phyloP scores from a whole-genome alignment of 53 echinoderm and acorn worm species.

The Paracentrotus lividus region DNA sequence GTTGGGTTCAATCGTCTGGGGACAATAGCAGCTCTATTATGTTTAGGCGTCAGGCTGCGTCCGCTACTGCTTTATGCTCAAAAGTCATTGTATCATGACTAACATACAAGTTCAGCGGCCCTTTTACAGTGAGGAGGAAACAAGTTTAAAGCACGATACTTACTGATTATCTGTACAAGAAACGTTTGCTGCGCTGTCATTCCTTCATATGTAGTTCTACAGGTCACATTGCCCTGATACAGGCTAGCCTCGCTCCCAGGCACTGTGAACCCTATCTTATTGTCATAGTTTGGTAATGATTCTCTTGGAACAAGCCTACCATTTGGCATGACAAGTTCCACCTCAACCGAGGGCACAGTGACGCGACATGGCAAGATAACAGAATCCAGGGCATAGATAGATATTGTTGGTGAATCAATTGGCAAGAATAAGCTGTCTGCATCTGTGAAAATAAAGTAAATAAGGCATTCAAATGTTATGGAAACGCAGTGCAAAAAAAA shows the following conservation, averaged over 20 bases:
- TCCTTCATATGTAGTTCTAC: background rate
- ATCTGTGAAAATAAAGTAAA: background rate
- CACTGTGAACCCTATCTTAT: conserved; percentile 18
- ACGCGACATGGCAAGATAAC: conserved; percentile 69
- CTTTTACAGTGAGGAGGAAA: no score
- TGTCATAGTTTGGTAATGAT: background rate
- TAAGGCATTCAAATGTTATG: background rate
- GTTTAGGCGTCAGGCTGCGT: no score
- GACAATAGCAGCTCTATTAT: no score
- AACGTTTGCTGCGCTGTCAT: conserved; percentile 3
- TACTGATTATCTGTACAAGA: conserved; percentile 36
- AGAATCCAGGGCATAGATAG: conserved; percentile 45
- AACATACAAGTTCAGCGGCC: no score
- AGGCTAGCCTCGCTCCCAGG: background rate
- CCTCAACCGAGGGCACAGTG: background rate
- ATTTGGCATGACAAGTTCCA: background rate
- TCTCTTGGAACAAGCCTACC: background rate
- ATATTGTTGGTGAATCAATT: background rate
- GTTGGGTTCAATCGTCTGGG: no score
- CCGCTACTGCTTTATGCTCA: no score
- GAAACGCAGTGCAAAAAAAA: background rate
- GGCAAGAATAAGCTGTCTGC: conserved; percentile 60
- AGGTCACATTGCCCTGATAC: background rate
- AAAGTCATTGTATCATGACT: no score
- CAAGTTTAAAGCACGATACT: no score